A percentile compares a stretch with the other conserved stretches of the same genome.
These are phyloP conservation scores for Euplagia quadripunctaria DNA, from an alignment of 2,888 invertebrate genomes.

Conservation along the genomic window DNA sequence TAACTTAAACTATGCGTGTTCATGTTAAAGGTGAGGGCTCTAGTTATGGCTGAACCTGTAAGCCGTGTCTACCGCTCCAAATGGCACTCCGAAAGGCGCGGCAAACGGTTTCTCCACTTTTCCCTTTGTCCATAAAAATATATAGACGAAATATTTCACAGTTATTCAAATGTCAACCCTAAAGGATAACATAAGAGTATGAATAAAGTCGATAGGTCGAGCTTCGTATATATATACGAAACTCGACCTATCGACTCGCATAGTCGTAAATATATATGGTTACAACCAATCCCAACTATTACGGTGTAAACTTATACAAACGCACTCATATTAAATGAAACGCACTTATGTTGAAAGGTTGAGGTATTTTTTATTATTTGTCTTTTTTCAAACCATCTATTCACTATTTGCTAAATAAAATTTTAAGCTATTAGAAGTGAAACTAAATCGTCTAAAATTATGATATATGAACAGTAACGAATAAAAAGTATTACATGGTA, in stretches of 20 bases:
- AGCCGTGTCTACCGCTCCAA: neutral
- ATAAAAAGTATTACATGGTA: no score
- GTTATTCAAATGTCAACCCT: constrained; percentile 24
- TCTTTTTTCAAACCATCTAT: no score
- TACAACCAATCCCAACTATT: constrained; percentile 21
- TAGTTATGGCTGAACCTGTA: neutral
- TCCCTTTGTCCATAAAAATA: neutral
- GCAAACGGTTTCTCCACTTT: neutral
- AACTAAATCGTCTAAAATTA: no score
- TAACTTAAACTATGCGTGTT: neutral
- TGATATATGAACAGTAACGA: no score
- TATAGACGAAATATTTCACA: neutral
- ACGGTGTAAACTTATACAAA: neutral
- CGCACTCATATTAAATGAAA: neutral
- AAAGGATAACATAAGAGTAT: constrained; percentile 33
- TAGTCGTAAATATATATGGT: constrained; percentile 41
- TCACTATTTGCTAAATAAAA: no score
- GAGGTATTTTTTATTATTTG: neutral
- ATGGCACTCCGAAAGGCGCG: neutral
- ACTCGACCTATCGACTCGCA: no score
- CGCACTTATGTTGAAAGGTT: neutral
- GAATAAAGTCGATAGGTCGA: constrained; percentile 53
- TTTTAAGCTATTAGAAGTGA: no score
- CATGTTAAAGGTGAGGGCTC: neutral
- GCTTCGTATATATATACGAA: constrained; percentile 29